These are phyloP conservation scores for Capromys pilorides DNA, from an alignment of 2,797 vertebrate species.

Conservation along the genomic window DNA sequence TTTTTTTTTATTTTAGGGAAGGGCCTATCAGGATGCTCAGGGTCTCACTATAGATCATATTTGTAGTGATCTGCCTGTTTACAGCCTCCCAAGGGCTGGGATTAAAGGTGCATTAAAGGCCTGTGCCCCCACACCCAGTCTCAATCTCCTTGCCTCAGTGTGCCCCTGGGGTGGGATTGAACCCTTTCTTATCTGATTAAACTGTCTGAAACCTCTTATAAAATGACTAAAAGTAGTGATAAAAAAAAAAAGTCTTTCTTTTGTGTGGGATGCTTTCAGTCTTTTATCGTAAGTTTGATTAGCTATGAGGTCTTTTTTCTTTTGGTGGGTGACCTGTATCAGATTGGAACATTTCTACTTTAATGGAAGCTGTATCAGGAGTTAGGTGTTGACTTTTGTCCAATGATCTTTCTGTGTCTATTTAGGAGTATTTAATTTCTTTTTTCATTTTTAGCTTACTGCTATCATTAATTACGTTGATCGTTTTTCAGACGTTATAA, in stretches of 20 bases:
- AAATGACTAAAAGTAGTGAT: neutral
- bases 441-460: neutral
- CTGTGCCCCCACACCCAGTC: no score
- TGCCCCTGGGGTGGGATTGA: no score
- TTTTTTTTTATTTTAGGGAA: no score
- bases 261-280: neutral
- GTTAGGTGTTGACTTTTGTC: neutral
- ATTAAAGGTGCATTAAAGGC: no score
- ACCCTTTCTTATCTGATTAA: neutral
- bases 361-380: neutral
- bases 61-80: no score
- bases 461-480: neutral
- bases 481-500: constrained; percentile 1
- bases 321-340: neutral
- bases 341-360: neutral
- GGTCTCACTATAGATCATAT: no score
- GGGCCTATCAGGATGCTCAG: no score
- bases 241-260: neutral
- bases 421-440: neutral
- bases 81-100: no score
- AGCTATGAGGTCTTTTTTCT: neutral
- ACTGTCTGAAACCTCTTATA: neutral
- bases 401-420: neutral
- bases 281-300: neutral
- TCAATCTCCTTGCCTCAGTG: no score